Conservation (phyloP, 2,888 invertebrate species). For the Petrolisthes cinctipes region DNA sequence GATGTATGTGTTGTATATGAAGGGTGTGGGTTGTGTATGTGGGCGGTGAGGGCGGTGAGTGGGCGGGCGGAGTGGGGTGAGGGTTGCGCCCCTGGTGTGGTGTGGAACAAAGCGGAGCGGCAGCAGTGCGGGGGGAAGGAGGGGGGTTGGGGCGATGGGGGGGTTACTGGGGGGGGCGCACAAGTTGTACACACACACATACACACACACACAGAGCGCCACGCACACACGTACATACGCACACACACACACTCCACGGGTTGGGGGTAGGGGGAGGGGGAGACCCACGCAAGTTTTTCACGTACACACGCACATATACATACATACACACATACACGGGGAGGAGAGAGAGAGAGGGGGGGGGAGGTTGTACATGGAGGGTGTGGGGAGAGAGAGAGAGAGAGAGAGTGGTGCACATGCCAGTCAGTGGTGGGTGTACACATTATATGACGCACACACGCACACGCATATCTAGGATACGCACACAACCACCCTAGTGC, state of each 20-base stretch:
- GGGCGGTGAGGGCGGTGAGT: constrained; percentile 29
- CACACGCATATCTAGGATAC: constrained; percentile 45
- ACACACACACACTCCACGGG: constrained; percentile 27
- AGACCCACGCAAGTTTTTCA: constrained; percentile 34
- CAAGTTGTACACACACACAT: constrained; percentile 58
- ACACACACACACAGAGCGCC: constrained; percentile 33
- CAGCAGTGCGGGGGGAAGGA: constrained; percentile 46
- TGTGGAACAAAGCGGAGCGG: constrained; percentile 59
- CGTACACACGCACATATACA: constrained; percentile 42
- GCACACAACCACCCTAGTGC: constrained; percentile 38
- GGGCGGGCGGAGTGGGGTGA: constrained; percentile 46
- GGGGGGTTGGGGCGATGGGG: constrained; percentile 27
- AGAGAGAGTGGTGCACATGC: constrained; percentile 15
- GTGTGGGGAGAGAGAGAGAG: neutral
- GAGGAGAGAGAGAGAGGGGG: constrained; percentile 22
- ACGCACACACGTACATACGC: constrained; percentile 22
- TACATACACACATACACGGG: constrained; percentile 21
- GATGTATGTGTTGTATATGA: neutral
- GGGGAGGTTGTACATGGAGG: constrained; percentile 28
- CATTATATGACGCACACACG: constrained; percentile 28
- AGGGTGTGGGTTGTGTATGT: neutral
- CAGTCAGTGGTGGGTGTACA: constrained; percentile 31
- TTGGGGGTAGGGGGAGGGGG: constrained; percentile 8
- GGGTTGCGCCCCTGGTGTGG: constrained; percentile 43
- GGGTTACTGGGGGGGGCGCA: constrained; percentile 51